Conservation (phyloP, 2,797 vertebrate genomes). For the Crocodylus rhombifer region DNA sequence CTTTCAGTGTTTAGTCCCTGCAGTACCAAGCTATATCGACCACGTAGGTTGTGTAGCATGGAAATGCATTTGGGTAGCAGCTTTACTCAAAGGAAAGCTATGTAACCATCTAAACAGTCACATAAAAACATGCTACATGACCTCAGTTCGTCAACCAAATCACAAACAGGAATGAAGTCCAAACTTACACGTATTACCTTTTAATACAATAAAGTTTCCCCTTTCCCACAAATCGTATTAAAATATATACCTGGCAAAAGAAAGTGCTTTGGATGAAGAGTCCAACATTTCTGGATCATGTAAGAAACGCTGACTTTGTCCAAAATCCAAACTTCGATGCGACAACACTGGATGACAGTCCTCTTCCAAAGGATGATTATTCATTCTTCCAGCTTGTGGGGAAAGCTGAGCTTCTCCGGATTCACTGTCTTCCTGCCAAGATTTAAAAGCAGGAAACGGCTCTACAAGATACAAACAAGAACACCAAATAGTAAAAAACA, state of each 20-base stretch:
- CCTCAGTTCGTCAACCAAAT: not conserved
- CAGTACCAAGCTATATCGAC: not conserved
- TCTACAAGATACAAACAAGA: constrained; percentile 82
- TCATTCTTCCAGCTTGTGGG: constrained; percentile 94
- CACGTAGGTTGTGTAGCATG: not conserved
- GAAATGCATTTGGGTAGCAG: not conserved
- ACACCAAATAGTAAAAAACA: constrained; percentile 58
- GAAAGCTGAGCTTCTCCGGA: constrained; percentile 96
- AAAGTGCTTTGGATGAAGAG: constrained; percentile 91
- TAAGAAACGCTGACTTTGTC: constrained; percentile 94
- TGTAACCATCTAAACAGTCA: not conserved
- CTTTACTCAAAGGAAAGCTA: not conserved
- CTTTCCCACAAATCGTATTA: not conserved
- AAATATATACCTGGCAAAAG: constrained; percentile 85
- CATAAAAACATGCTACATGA: rapidly evolving
- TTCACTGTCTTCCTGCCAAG: constrained; percentile 96
- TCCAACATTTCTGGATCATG: constrained; percentile 88
- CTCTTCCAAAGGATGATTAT: constrained; percentile 90
- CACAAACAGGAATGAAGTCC: rapidly evolving
- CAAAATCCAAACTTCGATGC: constrained; percentile 93
- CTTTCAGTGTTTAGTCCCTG: not conserved
- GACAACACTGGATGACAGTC: constrained; percentile 90
- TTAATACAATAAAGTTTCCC: not conserved
- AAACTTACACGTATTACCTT: not conserved
- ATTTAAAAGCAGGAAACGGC: constrained; percentile 94